Conservation (phyloP, 2,113 vertebrate species). For the Cervus canadensis region DNA sequence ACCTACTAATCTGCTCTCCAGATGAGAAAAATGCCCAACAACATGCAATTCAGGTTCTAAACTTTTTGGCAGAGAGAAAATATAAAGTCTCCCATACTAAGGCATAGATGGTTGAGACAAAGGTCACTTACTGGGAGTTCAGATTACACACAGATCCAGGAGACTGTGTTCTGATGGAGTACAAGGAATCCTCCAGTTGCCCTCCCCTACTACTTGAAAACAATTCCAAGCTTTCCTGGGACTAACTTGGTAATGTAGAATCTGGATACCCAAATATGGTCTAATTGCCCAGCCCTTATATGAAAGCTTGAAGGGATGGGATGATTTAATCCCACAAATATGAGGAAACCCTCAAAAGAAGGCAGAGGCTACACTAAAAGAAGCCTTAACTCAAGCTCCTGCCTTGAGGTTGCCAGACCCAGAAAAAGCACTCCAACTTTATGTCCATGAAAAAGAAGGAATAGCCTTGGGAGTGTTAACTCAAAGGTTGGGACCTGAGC, state of each 20-base stretch:
- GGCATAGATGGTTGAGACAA: not conserved
- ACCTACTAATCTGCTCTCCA: not conserved
- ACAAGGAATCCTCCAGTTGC: not conserved
- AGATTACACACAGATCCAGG: rapidly evolving
- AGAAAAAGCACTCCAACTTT: not conserved
- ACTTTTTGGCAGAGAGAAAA: not conserved
- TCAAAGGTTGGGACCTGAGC: not conserved
- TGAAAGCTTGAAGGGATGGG: not conserved
- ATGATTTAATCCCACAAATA: not conserved
- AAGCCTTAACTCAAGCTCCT: not conserved
- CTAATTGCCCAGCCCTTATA: not conserved
- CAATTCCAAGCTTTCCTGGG: not conserved
- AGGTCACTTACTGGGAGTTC: not conserved
- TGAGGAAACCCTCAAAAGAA: not conserved
- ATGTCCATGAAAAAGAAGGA: not conserved
- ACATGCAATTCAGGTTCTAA: not conserved
- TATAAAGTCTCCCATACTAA: not conserved
- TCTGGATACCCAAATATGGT: not conserved
- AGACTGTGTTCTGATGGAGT: not conserved
- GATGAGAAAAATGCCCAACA: not conserved
- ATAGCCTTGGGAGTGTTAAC: not conserved
- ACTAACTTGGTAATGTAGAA: not conserved
- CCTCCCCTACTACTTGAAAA: not conserved
- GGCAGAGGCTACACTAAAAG: not conserved
- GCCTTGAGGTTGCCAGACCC: not conserved